A percentile compares a stretch with the other conserved stretches of the same genome.
phyloP scores from a whole-genome alignment of 2,113 vertebrate genomes.

The Octodon degus region DNA sequence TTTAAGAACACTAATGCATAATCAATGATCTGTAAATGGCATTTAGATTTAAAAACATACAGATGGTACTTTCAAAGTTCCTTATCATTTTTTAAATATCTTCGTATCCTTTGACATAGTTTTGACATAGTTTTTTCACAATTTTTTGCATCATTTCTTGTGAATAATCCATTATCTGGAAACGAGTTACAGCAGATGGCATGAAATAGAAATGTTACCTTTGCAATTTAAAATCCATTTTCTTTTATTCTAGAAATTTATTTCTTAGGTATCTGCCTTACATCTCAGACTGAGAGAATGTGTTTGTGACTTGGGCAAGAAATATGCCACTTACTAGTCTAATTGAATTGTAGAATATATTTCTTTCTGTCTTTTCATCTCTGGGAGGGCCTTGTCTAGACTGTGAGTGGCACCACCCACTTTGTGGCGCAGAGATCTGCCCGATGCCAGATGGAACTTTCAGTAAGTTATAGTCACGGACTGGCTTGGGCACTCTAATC shows the following conservation, averaged over 20 bases:
- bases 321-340: slow-evolving; percentile 25
- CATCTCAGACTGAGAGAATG: slow-evolving; percentile 55
- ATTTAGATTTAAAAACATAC: slow-evolving; percentile 45
- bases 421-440: not conserved
- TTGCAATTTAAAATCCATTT: slow-evolving; percentile 70
- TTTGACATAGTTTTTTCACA: not conserved
- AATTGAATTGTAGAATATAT: slow-evolving; percentile 52
- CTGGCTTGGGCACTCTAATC: not conserved
- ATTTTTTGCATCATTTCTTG: slow-evolving; percentile 9
- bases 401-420: not conserved
- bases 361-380: not conserved
- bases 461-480: not conserved
- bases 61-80: slow-evolving; percentile 19
- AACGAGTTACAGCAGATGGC: slow-evolving; percentile 63
- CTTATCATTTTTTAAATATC: not conserved
- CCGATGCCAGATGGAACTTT: not conserved
- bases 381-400: not conserved
- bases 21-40: slow-evolving; percentile 18
- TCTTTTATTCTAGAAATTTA: slow-evolving; percentile 52
- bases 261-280: slow-evolving; percentile 41
- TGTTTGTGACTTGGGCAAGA: slow-evolving; percentile 49
- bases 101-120: slow-evolving; percentile 33
- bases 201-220: slow-evolving; percentile 64
- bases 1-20: not conserved
- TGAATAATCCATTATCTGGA: slow-evolving; percentile 56